phyloP scores from a whole-genome alignment of 2,888 invertebrate species.

The Leucoma salicis region DNA sequence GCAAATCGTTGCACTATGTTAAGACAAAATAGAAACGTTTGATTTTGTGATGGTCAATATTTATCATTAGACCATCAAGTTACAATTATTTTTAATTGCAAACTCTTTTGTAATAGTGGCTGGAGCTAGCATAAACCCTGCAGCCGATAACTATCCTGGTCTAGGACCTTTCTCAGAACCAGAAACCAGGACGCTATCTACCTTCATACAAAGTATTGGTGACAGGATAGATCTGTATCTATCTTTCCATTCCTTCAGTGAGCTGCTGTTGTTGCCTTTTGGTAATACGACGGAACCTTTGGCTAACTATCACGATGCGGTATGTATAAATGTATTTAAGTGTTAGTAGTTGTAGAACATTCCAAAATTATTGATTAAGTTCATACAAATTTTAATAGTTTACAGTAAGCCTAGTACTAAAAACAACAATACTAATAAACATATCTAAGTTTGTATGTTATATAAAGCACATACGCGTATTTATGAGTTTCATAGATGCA shows the following conservation, averaged over 20 bases:
- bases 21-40: no score
- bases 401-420: no score
- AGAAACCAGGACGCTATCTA: constrained; percentile 64
- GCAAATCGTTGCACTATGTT: no score
- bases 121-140: constrained; percentile 61
- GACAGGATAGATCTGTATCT: constrained; percentile 68
- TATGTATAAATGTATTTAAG: constrained; percentile 36
- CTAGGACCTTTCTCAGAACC: constrained; percentile 79
- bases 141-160: constrained; percentile 77
- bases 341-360: no score
- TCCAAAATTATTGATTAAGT: no score
- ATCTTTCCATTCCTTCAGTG: constrained; percentile 87
- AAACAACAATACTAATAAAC: no score
- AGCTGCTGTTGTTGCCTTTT: constrained; percentile 85
- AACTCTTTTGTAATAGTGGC: constrained; percentile 40
- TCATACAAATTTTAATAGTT: no score
- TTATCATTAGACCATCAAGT: no score
- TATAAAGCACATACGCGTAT: no score
- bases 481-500: no score
- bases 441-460: no score
- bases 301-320: constrained; percentile 53
- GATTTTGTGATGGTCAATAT: no score
- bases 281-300: constrained; percentile 49
- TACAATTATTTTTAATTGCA: background rate
- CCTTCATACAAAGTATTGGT: constrained; percentile 37